These are phyloP conservation scores for Neosilurus mollespiculum DNA, from an alignment of 2,797 vertebrate genomes.

Conservation along the genomic window DNA sequence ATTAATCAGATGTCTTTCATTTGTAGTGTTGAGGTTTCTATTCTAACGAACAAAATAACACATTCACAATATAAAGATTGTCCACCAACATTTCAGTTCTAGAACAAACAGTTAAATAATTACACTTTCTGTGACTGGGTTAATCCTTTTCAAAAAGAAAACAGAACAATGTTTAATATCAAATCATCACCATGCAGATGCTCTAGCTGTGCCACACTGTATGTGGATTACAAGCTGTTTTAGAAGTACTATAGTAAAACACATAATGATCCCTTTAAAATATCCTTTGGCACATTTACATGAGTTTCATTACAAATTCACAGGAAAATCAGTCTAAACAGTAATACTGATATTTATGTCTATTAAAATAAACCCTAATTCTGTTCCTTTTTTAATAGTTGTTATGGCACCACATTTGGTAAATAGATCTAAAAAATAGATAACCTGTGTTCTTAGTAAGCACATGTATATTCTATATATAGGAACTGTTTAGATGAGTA, in stretches of 20 bases:
- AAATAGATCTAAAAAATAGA: conserved; percentile 41
- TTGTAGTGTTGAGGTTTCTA: conserved; percentile 24
- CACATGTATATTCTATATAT: conserved; percentile 23
- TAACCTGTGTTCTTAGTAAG: conserved; percentile 23
- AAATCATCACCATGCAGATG: conserved; percentile 89
- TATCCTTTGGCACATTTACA: conserved; percentile 66
- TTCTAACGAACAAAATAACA: conserved; percentile 37
- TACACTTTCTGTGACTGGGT: conserved; percentile 47
- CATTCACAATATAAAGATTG: conserved; percentile 69
- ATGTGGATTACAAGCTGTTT: conserved; percentile 59
- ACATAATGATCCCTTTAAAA: conserved; percentile 53
- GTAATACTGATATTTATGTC: conserved; percentile 18
- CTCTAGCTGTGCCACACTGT: conserved; percentile 63
- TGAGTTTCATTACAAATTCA: conserved; percentile 52
- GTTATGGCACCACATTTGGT: conserved; percentile 42
- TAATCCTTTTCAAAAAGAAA: conserved; percentile 78
- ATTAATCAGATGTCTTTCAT: conserved; percentile 22
- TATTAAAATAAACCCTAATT: conserved; percentile 45
- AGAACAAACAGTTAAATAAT: conserved; percentile 68
- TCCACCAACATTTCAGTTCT: conserved; percentile 62
- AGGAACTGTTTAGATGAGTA: conserved; percentile 8
- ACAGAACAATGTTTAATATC: conserved; percentile 71
- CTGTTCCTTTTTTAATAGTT: conserved; percentile 20
- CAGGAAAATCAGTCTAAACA: conserved; percentile 30
- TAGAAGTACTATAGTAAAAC: conserved; percentile 61